A percentile compares a stretch with the other conserved stretches of the same genome.
Conservation (phyloP, 92 coral and sea anemone species). For the Plumapathes pennacea region DNA sequence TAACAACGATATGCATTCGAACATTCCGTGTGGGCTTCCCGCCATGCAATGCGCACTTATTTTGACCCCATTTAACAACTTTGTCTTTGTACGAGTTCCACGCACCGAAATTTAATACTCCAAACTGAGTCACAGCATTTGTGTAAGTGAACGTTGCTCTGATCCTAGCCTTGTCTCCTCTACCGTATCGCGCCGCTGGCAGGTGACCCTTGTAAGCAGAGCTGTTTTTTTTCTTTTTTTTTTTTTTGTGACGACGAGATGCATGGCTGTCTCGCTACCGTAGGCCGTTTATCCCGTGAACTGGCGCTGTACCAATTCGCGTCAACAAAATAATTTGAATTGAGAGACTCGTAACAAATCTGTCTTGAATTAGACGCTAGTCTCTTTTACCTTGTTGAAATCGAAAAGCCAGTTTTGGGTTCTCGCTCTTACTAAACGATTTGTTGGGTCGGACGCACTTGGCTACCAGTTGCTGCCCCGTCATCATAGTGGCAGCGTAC, state of each 20-base stretch:
- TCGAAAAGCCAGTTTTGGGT: no score
- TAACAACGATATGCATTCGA: slow-evolving; percentile 35
- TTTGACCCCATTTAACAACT: slow-evolving; percentile 14
- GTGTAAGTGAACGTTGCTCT: slow-evolving; percentile 33
- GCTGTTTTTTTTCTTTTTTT: no score
- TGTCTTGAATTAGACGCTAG: neutral
- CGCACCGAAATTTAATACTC: slow-evolving; percentile 6
- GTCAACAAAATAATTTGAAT: no score
- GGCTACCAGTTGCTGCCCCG: slow-evolving; percentile 3
- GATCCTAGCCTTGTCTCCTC: neutral
- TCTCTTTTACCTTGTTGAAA: no score
- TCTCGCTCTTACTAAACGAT: no score
- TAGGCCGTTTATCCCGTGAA: no score
- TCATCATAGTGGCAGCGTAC: slow-evolving; percentile 34
- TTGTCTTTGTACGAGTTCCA: slow-evolving; percentile 10
- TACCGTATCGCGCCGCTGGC: slow-evolving; percentile 28
- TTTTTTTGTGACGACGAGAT: no score
- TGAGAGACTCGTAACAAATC: neutral
- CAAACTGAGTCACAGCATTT: slow-evolving; percentile 52
- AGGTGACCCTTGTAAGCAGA: slow-evolving; percentile 36
- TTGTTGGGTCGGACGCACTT: neutral
- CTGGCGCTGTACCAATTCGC: no score
- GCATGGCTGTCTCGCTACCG: no score
- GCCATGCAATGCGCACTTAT: slow-evolving; percentile 1
- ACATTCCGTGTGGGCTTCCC: neutral